Evolutionary conservation across 2,113 vertebrate species (phyloP).

Genomic region (Corythoichthys intestinalis): DNA sequence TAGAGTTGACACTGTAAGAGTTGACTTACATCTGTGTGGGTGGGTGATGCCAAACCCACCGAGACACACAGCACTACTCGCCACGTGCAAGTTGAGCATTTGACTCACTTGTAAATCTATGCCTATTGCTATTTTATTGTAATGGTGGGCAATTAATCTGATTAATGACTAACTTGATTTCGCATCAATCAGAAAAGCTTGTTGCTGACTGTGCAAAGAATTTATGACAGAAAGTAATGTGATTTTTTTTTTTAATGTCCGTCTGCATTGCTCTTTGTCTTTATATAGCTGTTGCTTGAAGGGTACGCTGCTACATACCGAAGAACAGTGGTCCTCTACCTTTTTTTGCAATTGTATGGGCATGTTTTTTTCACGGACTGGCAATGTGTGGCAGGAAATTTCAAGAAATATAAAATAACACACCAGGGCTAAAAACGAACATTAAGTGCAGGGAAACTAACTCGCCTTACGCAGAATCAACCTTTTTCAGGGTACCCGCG

Average conservation of each 20-base stretch:
- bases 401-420: no score
- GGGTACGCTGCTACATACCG: no score
- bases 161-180: slow-evolving; percentile 35
- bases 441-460: no score
- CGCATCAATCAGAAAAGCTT: slow-evolving; percentile 20
- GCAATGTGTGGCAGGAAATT: no score
- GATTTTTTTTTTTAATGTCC: background rate
- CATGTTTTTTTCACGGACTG: no score
- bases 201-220: background rate
- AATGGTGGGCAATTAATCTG: slow-evolving; percentile 39
- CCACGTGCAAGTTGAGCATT: slow-evolving; percentile 15
- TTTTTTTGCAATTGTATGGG: no score
- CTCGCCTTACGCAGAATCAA: no score
- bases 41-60: slow-evolving; percentile 55
- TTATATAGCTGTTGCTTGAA: background rate
- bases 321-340: no score
- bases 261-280: background rate
- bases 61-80: slow-evolving; percentile 34
- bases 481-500: no score
- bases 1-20: no score
- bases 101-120: slow-evolving; percentile 48
- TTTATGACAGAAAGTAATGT: background rate
- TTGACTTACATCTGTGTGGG: slow-evolving; percentile 69
- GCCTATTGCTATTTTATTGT: slow-evolving; percentile 25
- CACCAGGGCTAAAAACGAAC: no score